Percentiles rank a stretch among this genome's conserved stretches.
Evolutionary conservation across 2,888 invertebrate species (phyloP).

Genomic region (Aporophyla nigra): DNA sequence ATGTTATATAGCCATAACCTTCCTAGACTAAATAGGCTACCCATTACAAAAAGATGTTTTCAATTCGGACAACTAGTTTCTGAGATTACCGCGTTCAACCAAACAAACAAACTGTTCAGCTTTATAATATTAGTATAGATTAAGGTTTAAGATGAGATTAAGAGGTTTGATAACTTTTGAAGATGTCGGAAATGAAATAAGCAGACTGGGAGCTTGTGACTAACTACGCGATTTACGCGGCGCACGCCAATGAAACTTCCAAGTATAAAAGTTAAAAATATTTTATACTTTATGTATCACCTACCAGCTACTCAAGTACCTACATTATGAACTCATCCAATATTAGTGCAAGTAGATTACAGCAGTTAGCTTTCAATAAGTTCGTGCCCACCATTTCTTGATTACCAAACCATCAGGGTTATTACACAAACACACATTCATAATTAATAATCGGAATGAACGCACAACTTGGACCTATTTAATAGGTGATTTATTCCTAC

Average conservation of each 20-base stretch:
- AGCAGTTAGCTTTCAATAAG: slow-evolving; percentile 24
- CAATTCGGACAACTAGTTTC: too few relatives aligned
- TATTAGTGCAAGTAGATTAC: slow-evolving; percentile 17
- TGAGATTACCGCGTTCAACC: too few relatives aligned
- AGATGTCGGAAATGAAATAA: background rate
- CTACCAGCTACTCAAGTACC: background rate
- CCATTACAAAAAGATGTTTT: too few relatives aligned
- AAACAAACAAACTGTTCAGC: too few relatives aligned
- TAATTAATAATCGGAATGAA: slow-evolving; percentile 39
- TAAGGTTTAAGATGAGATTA: too few relatives aligned
- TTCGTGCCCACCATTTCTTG: slow-evolving; percentile 13
- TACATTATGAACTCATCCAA: background rate
- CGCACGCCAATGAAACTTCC: too few relatives aligned
- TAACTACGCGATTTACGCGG: too few relatives aligned
- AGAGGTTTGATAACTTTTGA: too few relatives aligned
- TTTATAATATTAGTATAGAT: too few relatives aligned
- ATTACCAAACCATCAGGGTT: slow-evolving; percentile 33
- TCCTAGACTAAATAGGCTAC: too few relatives aligned
- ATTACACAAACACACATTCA: slow-evolving; percentile 18
- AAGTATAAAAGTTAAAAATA: background rate
- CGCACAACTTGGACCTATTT: slow-evolving; percentile 5
- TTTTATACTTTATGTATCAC: background rate
- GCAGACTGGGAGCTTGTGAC: background rate
- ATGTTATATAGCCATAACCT: too few relatives aligned
- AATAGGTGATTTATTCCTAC: slow-evolving; percentile 25